Evolutionary conservation across 1,140 invertebrate genomes (phyloP), one percentile per base, ranked within the genome.

Genomic region (Daktulosphaira vitifoliae): DNA sequence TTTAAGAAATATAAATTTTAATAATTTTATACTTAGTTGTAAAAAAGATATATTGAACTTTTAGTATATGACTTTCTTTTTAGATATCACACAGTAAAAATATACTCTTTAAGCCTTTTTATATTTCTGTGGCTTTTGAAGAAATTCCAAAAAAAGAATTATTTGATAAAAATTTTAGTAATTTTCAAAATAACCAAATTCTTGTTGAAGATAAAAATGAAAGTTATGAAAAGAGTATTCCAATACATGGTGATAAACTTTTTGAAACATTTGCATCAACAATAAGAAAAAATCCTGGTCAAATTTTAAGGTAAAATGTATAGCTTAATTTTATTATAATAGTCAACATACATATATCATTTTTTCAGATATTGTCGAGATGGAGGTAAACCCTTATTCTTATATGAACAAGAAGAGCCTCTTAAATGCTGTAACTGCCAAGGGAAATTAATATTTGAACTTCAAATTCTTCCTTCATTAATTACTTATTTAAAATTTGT

Each of bases 391-490:
- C 82, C 86, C 0, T 71, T 89, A 22, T 72, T 88, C 4, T 74
- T 87, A 5, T 82, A 83, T 39, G 71, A 86, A 9, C 72, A 73
- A 29, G 76, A 78, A 22, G 74, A 74, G 9, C 74, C 80, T 26
- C 67, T 68, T 11, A 76, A 77, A 66, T 92, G 89, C 72, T 73
- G 74, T 48, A 78, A 88, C 69, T 93, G 90, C 72, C 82, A 84
- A 20, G 80, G 81, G 5, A 80, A 82, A 52, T 78, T 86, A 68
- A 79, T 81, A 3, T 92, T 88, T 73, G 90, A 93, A 74, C 72
- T 92, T 4, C 90, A 93, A 77, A 74, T 93, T 48, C 75, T 92
- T 44, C 86, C 90, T 2, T 84, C 84, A 11, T 77, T 91, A 6
- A 84, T 91, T 56, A 82, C 85, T 33, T 83, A 84, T 64, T 74